phyloP scores from a whole-genome alignment of 2,888 invertebrate genomes.

The Himalopsyche tibetana region DNA sequence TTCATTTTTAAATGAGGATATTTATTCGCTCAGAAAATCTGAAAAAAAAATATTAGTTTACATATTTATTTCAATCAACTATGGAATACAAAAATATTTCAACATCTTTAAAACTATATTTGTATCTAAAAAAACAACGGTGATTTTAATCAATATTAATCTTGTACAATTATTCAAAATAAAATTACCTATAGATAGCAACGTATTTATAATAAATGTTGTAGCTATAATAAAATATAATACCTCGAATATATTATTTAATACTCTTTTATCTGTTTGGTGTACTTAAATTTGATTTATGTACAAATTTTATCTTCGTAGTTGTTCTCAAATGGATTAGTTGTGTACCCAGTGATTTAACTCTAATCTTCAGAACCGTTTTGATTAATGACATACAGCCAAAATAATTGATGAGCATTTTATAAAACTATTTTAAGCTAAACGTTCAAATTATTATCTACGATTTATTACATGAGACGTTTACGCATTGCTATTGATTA shows the following conservation, averaged over 20 bases:
- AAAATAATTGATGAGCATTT: conserved; percentile 25
- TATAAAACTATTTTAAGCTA: conserved; percentile 16
- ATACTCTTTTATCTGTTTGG: not conserved
- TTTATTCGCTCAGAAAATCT: too few relatives aligned
- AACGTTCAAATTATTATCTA: conserved; percentile 26
- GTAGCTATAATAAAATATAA: not conserved
- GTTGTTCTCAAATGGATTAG: conserved; percentile 30
- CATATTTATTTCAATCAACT: too few relatives aligned
- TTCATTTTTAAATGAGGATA: too few relatives aligned
- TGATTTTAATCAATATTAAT: too few relatives aligned
- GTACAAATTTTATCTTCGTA: conserved; percentile 7
- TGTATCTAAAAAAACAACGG: too few relatives aligned
- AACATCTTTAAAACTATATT: too few relatives aligned
- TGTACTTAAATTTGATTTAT: conserved; percentile 25
- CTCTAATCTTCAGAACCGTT: conserved; percentile 13
- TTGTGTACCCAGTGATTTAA: conserved; percentile 21
- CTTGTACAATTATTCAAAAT: too few relatives aligned
- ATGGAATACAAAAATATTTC: too few relatives aligned
- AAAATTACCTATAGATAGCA: too few relatives aligned
- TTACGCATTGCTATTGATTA: conserved; percentile 19
- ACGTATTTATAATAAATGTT: too few relatives aligned
- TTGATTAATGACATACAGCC: conserved; percentile 15
- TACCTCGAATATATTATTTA: not conserved
- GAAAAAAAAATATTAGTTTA: too few relatives aligned
- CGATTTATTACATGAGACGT: not conserved